phyloP scores from a whole-genome alignment of 2,888 invertebrate genomes.

The Xestia xanthographa region DNA sequence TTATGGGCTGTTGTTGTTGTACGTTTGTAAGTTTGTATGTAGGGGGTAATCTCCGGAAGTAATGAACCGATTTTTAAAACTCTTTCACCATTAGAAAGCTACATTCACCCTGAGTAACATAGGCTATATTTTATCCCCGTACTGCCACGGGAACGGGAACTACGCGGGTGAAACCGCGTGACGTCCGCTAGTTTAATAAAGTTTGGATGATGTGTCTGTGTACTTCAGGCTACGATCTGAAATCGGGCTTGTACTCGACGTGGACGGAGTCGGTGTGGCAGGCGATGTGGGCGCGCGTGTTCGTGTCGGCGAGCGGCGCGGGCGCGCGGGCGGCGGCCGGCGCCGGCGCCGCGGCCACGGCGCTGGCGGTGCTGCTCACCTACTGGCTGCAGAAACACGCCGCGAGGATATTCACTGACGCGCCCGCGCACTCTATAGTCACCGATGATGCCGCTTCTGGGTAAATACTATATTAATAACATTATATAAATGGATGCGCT shows the following conservation, averaged over 20 bases:
- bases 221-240: constrained; percentile 93
- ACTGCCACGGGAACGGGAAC: too few relatives aligned
- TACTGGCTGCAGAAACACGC: constrained; percentile 79
- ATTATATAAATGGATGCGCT: neutral
- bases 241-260: constrained; percentile 94
- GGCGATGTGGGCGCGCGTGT: constrained; percentile 93
- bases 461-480: constrained; percentile 60
- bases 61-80: too few relatives aligned
- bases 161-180: too few relatives aligned
- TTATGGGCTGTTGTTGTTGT: too few relatives aligned
- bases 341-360: constrained; percentile 74
- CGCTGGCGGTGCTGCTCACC: constrained; percentile 76
- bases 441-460: constrained; percentile 75
- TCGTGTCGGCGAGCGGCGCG: constrained; percentile 92
- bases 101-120: too few relatives aligned
- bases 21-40: too few relatives aligned
- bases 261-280: constrained; percentile 98
- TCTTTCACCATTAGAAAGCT: too few relatives aligned
- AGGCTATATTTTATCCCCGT: too few relatives aligned
- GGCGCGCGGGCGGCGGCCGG: constrained; percentile 79
- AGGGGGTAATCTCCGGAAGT: too few relatives aligned
- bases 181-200: too few relatives aligned
- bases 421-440: constrained; percentile 61
- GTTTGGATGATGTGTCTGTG: neutral
- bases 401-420: constrained; percentile 71